These are phyloP conservation scores for Varecia variegata DNA, from an alignment of 2,797 vertebrate species.

Conservation along the genomic window DNA sequence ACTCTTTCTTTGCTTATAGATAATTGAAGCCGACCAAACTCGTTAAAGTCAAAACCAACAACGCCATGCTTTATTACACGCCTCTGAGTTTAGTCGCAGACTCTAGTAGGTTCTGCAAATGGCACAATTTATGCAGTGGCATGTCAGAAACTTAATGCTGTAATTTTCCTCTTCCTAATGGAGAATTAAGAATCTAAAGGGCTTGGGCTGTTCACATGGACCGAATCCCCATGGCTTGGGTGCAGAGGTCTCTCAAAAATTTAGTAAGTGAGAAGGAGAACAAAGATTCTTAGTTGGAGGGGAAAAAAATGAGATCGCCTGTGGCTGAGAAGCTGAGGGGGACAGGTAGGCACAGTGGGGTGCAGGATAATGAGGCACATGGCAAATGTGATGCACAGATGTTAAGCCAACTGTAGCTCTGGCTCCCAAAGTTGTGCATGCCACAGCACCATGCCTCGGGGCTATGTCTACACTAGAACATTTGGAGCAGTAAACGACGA, in stretches of 20 bases:
- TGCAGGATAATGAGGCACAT: constrained; percentile 89
- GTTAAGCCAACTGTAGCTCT: constrained; percentile 90
- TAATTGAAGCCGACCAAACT: constrained; percentile 88
- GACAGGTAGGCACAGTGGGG: constrained; percentile 93
- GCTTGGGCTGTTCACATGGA: constrained; percentile 83
- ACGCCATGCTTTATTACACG: constrained; percentile 86
- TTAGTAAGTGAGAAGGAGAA: constrained; percentile 91
- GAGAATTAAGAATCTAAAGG: constrained; percentile 87
- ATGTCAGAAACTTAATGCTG: constrained; percentile 86
- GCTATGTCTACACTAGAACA: constrained; percentile 91
- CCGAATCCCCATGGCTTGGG: constrained; percentile 85
- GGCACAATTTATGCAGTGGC: constrained; percentile 88
- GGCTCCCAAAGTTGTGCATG: constrained; percentile 87
- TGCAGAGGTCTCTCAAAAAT: constrained; percentile 89
- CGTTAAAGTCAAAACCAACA: constrained; percentile 92
- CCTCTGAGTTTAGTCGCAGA: constrained; percentile 82
- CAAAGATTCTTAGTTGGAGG: constrained; percentile 88
- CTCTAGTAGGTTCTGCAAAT: constrained; percentile 87
- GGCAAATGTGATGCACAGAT: constrained; percentile 93
- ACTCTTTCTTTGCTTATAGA: constrained; percentile 84
- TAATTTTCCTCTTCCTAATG: constrained; percentile 87
- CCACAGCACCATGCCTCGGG: constrained; percentile 86
- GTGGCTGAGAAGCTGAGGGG: constrained; percentile 90
- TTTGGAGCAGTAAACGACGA: constrained; percentile 90
- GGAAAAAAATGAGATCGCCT: constrained; percentile 86